Evolutionary conservation across 1,140 invertebrate species (phyloP).

Genomic region (Drosophila nannoptera): DNA sequence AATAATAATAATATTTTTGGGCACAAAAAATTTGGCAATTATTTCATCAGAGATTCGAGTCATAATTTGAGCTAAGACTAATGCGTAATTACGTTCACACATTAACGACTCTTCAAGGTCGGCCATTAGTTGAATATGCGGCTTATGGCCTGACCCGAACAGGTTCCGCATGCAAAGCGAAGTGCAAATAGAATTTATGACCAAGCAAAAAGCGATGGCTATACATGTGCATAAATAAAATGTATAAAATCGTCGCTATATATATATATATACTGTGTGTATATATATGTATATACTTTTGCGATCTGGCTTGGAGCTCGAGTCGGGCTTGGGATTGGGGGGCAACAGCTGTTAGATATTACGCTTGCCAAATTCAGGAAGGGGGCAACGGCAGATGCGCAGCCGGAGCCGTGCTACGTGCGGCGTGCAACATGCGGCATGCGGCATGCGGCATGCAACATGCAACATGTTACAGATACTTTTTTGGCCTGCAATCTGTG

Average conservation of each 20-base stretch:
- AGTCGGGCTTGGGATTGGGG: slow-evolving; percentile 1
- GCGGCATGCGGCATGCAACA: slow-evolving; percentile 23
- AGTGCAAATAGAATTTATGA: slow-evolving; percentile 23
- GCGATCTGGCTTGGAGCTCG: too few species aligned
- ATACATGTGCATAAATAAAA: too few species aligned
- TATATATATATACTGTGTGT: too few species aligned
- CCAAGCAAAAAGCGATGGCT: slow-evolving; percentile 8
- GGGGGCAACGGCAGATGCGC: not conserved
- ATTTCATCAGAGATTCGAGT: not conserved
- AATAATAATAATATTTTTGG: too few species aligned
- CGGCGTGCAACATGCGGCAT: too few species aligned
- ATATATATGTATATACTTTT: too few species aligned
- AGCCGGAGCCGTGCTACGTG: not conserved
- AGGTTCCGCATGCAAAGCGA: slow-evolving; percentile 18
- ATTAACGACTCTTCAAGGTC: slow-evolving; percentile 22
- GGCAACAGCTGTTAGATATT: slow-evolving; percentile 28
- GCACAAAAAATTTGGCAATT: slow-evolving; percentile 2
- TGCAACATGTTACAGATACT: slow-evolving; percentile 15
- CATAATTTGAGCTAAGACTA: slow-evolving; percentile 1
- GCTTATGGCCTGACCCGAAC: slow-evolving; percentile 12
- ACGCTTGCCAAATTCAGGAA: not conserved
- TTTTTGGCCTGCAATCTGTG: slow-evolving; percentile 7
- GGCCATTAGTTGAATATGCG: not conserved
- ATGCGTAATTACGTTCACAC: slow-evolving; percentile 18
- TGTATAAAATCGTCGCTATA: too few species aligned